Percentiles rank a stretch among this genome's conserved stretches.
Conservation (phyloP, 2,888 invertebrate genomes). For the Candidula unifasciata region DNA sequence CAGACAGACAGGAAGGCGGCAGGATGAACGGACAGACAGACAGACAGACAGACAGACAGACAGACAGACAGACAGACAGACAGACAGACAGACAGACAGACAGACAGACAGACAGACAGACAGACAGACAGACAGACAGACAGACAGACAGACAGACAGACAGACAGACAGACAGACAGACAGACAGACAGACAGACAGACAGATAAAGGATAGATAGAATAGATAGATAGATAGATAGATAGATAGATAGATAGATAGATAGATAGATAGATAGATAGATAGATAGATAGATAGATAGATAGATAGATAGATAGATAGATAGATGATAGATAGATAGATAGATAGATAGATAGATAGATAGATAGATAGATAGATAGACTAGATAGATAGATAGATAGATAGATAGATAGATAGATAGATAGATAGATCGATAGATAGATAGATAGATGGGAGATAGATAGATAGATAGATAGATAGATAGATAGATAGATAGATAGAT, state of each 20-base stretch:
- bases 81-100: conserved; percentile 6
- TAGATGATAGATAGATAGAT: neutral
- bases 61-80: conserved; percentile 6
- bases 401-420: conserved; percentile 21
- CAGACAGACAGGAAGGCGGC: neutral
- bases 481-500: conserved; percentile 11
- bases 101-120: conserved; percentile 3
- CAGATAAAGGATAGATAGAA: too few relatives aligned
- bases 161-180: neutral
- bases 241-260: too few relatives aligned
- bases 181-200: conserved; percentile 5
- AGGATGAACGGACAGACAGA: neutral
- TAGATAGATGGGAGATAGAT: conserved; percentile 18
- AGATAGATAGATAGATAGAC: too few relatives aligned
- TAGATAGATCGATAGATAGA: conserved; percentile 16
- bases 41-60: conserved; percentile 4
- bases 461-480: conserved; percentile 21
- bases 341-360: neutral
- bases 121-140: conserved; percentile 6
- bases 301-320: too few relatives aligned
- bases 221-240: too few relatives aligned
- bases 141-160: neutral
- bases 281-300: too few relatives aligned
- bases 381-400: conserved; percentile 19
- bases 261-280: too few relatives aligned